These are phyloP conservation scores for Sinonovacula constricta DNA, from an alignment of 1,140 invertebrate genomes.

Conservation along the genomic window DNA sequence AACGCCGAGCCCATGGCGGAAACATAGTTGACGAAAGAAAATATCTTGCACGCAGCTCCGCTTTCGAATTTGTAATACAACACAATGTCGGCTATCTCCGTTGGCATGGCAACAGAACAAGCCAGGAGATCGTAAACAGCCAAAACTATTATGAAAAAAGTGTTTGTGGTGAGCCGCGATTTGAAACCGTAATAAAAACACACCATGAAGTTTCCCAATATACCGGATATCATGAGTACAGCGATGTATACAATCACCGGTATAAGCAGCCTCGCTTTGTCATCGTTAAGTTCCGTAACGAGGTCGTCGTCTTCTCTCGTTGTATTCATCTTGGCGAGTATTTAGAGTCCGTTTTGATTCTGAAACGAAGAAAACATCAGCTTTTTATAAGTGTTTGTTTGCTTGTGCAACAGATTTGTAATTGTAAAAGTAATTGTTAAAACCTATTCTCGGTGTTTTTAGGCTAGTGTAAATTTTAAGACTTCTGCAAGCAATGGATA, in stretches of 20 bases:
- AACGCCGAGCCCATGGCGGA: constrained; percentile 37
- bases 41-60: constrained; percentile 10
- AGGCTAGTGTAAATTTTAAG: no score
- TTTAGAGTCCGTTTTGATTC: no score
- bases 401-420: no score
- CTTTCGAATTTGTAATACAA: constrained; percentile 11
- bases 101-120: constrained; percentile 14
- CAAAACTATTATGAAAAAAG: constrained; percentile 24
- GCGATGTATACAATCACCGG: not conserved
- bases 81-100: constrained; percentile 19
- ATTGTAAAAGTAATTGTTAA: no score
- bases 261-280: not conserved
- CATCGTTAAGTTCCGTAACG: not conserved
- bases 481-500: no score
- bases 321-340: no score
- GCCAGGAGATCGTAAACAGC: constrained; percentile 15
- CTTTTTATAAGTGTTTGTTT: no score
- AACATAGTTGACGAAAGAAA: constrained; percentile 41
- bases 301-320: not conserved
- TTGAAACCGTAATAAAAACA: not conserved
- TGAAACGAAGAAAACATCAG: no score
- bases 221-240: not conserved
- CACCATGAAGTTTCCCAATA: not conserved
- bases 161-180: not conserved
- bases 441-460: no score